Evolutionary conservation across 2,113 vertebrate species (phyloP).

Genomic region (Chaenogobius annularis): DNA sequence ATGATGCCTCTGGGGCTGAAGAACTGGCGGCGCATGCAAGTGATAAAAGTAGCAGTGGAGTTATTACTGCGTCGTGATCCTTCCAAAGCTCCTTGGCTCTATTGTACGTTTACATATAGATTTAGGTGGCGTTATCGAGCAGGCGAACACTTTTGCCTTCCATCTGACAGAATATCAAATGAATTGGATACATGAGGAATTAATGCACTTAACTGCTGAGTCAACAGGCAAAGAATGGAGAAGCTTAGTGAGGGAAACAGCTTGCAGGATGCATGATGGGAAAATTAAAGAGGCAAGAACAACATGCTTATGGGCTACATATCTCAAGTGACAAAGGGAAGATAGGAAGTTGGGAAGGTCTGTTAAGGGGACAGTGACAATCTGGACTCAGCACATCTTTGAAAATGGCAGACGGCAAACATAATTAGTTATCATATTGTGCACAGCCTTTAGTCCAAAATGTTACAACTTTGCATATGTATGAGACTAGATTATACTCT

Average conservation of each 20-base stretch:
- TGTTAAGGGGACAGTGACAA: conserved; percentile 30
- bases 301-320: conserved; percentile 28
- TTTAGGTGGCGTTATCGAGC: conserved; percentile 57
- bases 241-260: conserved; percentile 53
- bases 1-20: conserved; percentile 34
- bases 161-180: conserved; percentile 50
- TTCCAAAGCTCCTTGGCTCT: conserved; percentile 46
- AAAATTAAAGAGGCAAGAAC: conserved; percentile 63
- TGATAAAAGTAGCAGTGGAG: conserved; percentile 29
- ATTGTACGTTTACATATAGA: conserved; percentile 57
- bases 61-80: conserved; percentile 36
- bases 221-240: conserved; percentile 61
- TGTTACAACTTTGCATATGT: conserved; percentile 65
- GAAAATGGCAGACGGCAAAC: conserved; percentile 68
- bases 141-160: conserved; percentile 49
- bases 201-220: conserved; percentile 71
- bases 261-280: conserved; percentile 50
- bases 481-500: conserved; percentile 43
- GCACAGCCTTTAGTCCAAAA: conserved; percentile 55
- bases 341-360: conserved; percentile 29
- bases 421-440: conserved; percentile 71
- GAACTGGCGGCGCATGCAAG: conserved; percentile 21
- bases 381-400: conserved; percentile 64
- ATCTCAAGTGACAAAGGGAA: conserved; percentile 24
- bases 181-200: conserved; percentile 51